Evolutionary conservation across 2,888 invertebrate genomes (phyloP).

Genomic region (Eupsilia transversa): DNA sequence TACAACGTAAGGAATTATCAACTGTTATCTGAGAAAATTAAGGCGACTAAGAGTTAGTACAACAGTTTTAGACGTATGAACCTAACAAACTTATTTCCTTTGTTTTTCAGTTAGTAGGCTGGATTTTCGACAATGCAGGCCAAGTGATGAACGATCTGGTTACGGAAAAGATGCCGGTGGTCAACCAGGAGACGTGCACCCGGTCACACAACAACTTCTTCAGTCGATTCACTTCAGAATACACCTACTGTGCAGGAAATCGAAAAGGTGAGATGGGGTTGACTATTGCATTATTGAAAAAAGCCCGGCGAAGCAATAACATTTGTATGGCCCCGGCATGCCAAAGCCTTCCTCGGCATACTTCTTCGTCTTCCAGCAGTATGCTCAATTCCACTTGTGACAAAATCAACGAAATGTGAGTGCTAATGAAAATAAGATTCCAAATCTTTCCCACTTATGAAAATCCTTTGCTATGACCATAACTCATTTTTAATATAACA

Average conservation of each 20-base stretch:
- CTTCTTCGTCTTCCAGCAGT: too few species aligned
- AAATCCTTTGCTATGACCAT: neutral
- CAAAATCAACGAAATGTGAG: neutral
- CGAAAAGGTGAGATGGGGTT: constrained; percentile 18
- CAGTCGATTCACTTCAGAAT: constrained; percentile 88
- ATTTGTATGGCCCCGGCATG: neutral
- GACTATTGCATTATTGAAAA: neutral
- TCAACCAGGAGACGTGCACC: constrained; percentile 90
- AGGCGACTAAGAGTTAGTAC: too few species aligned
- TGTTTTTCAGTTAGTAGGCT: constrained; percentile 86
- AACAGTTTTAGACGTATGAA: neutral
- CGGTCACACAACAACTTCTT: constrained; percentile 91
- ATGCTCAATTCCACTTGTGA: neutral
- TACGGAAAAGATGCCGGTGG: constrained; percentile 91
- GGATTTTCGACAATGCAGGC: constrained; percentile 91
- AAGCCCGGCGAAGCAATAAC: neutral
- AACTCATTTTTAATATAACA: neutral
- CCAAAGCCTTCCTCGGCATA: neutral
- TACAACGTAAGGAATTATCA: neutral
- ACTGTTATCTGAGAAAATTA: neutral
- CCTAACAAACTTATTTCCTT: neutral
- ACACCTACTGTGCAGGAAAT: constrained; percentile 89
- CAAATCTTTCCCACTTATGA: neutral
- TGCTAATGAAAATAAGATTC: neutral
- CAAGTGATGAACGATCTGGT: constrained; percentile 90